Evolutionary conservation across 2,113 vertebrate species (phyloP).

Genomic region (Lasiurus borealis): DNA sequence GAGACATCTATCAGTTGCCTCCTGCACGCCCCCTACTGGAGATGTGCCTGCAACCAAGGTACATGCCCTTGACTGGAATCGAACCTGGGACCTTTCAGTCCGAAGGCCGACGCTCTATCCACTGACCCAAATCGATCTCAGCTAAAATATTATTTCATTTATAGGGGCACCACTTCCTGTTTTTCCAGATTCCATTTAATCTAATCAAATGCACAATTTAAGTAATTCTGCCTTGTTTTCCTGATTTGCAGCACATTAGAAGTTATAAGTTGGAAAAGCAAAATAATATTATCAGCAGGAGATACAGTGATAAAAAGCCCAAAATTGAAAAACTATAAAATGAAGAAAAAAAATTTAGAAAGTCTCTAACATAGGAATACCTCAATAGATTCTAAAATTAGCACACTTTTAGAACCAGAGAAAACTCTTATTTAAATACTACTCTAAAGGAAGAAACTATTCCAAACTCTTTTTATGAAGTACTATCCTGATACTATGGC

Average conservation of each 20-base stretch:
- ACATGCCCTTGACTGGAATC: too few species aligned
- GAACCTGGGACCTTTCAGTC: too few species aligned
- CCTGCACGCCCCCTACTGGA: too few species aligned
- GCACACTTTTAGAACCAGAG: neutral
- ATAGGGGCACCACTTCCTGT: neutral
- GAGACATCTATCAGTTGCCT: too few species aligned
- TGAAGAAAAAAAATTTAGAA: constrained; percentile 24
- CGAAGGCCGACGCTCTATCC: too few species aligned
- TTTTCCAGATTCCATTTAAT: constrained; percentile 45
- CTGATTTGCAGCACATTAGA: neutral
- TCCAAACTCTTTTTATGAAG: neutral
- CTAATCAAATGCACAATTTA: constrained; percentile 45
- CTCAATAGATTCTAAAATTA: neutral
- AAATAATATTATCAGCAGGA: constrained; percentile 20
- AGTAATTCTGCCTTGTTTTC: neutral
- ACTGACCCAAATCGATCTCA: too few species aligned
- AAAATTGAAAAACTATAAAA: constrained; percentile 13
- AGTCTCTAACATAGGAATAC: neutral
- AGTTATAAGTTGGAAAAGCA: constrained; percentile 15
- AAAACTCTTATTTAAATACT: neutral
- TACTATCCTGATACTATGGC: neutral
- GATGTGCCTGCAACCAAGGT: too few species aligned
- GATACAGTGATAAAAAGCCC: neutral
- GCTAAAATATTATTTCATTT: constrained; percentile 9
- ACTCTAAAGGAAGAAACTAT: neutral